phyloP scores from a whole-genome alignment of 1,140 invertebrate genomes.

The Lepidurus apus region DNA sequence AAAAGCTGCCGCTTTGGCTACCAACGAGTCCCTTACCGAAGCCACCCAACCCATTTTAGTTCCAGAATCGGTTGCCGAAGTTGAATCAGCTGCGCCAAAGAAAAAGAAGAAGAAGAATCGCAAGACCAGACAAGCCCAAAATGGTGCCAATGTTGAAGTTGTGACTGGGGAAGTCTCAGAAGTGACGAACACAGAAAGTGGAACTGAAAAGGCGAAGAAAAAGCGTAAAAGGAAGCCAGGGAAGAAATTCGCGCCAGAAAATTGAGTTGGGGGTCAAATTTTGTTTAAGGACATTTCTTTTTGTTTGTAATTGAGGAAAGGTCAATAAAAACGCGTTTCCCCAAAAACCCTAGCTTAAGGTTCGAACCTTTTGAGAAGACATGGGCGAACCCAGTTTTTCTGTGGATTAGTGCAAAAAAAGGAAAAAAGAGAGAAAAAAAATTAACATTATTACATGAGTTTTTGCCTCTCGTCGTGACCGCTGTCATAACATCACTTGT shows the following conservation, averaged over 20 bases:
- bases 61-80: not conserved
- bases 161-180: not conserved
- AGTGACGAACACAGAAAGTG: not conserved
- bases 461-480: conserved; percentile 14
- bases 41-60: not conserved
- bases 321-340: conserved; percentile 2
- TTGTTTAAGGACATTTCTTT: not conserved
- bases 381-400: not conserved
- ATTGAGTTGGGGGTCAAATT: not conserved
- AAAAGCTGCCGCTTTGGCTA: not conserved
- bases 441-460: not conserved
- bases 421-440: not conserved
- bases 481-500: conserved; percentile 18
- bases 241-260: not conserved
- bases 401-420: not conserved
- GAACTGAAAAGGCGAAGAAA: not conserved
- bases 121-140: not conserved
- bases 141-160: not conserved
- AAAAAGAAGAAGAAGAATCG: conserved; percentile 15
- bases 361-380: not conserved
- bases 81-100: not conserved
- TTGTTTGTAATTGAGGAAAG: not conserved
- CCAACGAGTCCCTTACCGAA: not conserved
- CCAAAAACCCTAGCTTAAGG: not conserved
- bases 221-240: conserved; percentile 1